Evolutionary conservation across 2,888 invertebrate genomes (phyloP).

Genomic region (Drepanosiphum platanoidis): DNA sequence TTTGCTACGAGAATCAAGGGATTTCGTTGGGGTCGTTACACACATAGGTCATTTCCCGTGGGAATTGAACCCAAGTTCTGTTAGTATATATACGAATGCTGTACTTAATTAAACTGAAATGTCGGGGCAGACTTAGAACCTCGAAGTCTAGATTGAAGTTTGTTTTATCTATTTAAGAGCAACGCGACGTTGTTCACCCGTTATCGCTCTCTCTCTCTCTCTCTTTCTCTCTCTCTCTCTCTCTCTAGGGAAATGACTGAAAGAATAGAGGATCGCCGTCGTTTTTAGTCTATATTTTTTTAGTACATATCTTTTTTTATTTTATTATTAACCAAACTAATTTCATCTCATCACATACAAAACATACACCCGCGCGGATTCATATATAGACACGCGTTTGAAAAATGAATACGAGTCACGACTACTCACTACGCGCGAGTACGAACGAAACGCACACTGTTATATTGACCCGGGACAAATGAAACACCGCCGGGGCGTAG

Average conservation of each 20-base stretch:
- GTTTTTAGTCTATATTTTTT: neutral
- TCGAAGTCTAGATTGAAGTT: conserved; percentile 52
- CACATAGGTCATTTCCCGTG: conserved; percentile 39
- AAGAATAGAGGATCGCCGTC: neutral
- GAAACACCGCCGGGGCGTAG: neutral
- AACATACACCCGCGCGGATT: neutral
- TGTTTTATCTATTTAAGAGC: conserved; percentile 44
- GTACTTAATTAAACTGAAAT: conserved; percentile 52
- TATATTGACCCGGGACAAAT: neutral
- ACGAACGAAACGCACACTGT: neutral
- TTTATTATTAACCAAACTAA: neutral
- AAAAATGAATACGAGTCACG: neutral
- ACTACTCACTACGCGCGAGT: neutral
- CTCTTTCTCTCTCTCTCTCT: too few species aligned
- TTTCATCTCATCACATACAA: neutral
- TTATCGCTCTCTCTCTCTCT: conserved; percentile 35
- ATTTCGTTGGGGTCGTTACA: conserved; percentile 21
- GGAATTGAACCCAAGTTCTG: conserved; percentile 26
- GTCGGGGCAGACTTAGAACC: conserved; percentile 5
- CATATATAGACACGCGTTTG: neutral
- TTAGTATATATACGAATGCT: conserved; percentile 14
- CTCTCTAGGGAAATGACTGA: conserved; percentile 35
- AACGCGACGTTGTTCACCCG: conserved; percentile 6
- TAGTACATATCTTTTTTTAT: neutral
- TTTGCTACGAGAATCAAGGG: neutral